phyloP scores from a whole-genome alignment of 2,113 vertebrate genomes.

The Rhombomys opimus region DNA sequence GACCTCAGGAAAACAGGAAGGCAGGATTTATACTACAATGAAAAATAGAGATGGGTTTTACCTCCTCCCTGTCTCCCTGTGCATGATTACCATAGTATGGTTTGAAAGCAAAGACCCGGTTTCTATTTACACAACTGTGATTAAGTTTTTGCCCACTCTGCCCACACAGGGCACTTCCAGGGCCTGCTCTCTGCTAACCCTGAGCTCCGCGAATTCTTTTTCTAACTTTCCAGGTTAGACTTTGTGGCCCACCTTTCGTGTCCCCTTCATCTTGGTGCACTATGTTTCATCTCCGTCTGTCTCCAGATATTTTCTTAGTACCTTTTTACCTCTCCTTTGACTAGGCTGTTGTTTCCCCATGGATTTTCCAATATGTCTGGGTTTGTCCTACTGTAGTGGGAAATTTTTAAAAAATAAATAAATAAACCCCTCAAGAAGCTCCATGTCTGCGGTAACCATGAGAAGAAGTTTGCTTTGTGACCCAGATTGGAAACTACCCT shows the following conservation, averaged over 20 bases:
- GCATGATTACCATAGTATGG: rapidly evolving
- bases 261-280: rapidly evolving
- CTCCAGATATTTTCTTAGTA: background rate
- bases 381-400: background rate
- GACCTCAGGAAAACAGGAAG: background rate
- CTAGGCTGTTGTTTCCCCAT: background rate
- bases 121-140: background rate
- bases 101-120: background rate
- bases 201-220: background rate
- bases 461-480: background rate
- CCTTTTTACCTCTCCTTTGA: background rate
- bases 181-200: background rate
- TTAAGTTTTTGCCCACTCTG: background rate
- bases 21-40: background rate
- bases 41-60: no score
- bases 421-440: background rate
- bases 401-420: background rate
- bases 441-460: background rate
- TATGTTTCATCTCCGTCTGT: background rate
- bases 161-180: rapidly evolving
- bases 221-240: background rate
- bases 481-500: rapidly evolving
- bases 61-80: background rate
- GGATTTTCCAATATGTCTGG: background rate
- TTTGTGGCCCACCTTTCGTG: background rate